Evolutionary conservation across 2,888 invertebrate species (phyloP).

Genomic region (Spisula subtruncata): DNA sequence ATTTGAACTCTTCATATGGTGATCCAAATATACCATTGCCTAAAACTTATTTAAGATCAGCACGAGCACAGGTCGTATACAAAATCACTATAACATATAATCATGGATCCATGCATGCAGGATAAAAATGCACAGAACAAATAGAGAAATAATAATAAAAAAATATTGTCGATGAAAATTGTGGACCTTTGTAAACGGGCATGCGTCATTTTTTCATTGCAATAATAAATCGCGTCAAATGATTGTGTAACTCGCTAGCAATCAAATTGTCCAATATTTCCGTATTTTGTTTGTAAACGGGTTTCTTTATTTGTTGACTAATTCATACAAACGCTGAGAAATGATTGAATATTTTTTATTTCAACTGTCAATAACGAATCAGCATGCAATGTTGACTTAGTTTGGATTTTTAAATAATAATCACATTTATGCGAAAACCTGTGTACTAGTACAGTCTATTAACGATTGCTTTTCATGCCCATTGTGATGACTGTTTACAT

Average conservation of each 20-base stretch:
- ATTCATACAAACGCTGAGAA: not conserved
- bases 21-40: too few relatives aligned
- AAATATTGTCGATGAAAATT: not conserved
- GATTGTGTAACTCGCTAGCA: not conserved
- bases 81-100: not conserved
- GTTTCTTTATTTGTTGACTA: not conserved
- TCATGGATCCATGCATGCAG: not conserved
- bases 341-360: not conserved
- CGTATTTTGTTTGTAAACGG: not conserved
- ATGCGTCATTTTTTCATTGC: conserved; percentile 9
- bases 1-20: too few relatives aligned
- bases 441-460: conserved; percentile 50
- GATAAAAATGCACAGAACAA: not conserved
- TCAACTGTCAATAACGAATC: not conserved
- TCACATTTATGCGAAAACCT: conserved; percentile 54
- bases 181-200: not conserved
- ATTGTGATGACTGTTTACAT: conserved; percentile 63
- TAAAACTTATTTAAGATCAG: too few relatives aligned
- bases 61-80: too few relatives aligned
- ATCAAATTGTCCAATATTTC: conserved; percentile 12
- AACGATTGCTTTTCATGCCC: conserved; percentile 60
- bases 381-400: conserved; percentile 38
- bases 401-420: conserved; percentile 39
- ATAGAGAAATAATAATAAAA: too few relatives aligned
- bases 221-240: not conserved